phyloP scores from a whole-genome alignment of 2,797 vertebrate species.

The Phataginus tetradactyla region DNA sequence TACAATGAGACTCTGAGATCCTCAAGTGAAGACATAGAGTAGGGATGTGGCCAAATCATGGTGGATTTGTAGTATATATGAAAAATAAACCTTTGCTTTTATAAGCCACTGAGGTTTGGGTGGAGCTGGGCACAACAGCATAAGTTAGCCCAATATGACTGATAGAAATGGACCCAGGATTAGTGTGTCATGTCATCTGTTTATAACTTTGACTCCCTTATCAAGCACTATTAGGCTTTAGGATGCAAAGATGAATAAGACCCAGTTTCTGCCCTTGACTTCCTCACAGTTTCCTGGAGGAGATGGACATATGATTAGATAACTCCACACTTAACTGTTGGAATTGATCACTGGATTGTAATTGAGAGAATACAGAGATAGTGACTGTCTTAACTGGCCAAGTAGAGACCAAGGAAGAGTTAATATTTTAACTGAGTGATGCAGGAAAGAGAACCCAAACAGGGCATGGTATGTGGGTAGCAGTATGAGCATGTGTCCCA shows the following conservation, averaged over 20 bases:
- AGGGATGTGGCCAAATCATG: neutral
- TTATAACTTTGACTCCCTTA: neutral
- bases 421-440: neutral
- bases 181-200: neutral
- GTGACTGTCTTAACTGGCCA: neutral
- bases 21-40: neutral
- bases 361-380: neutral
- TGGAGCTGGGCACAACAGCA: neutral
- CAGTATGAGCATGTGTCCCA: neutral
- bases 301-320: neutral
- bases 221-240: neutral
- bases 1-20: neutral
- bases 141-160: neutral
- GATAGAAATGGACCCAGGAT: neutral
- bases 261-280: neutral
- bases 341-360: neutral
- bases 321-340: neutral
- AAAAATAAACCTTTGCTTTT: neutral
- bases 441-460: neutral
- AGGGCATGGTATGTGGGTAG: neutral
- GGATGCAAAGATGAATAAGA: conserved; percentile 1
- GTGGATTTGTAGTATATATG: neutral
- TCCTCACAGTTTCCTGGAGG: neutral
- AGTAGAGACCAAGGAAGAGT: neutral
- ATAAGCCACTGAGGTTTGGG: neutral